Base-by-base conservation (phyloP, 2,888 invertebrate genomes). In the Eilema griseolum region DNA sequence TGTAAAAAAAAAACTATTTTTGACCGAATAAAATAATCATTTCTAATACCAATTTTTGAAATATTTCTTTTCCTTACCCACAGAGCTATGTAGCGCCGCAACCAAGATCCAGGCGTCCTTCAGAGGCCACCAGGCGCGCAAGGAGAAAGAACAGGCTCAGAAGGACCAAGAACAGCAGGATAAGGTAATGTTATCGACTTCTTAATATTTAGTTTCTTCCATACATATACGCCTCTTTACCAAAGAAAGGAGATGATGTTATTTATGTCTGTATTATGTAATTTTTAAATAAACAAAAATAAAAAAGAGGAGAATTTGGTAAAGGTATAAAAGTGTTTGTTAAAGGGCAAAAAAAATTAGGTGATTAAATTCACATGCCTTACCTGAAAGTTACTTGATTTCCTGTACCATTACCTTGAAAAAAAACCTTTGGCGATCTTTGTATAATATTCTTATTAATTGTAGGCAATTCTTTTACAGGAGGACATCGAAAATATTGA, bases 51-150 rank as follows among this genome's bases (percentile, higher is more conserved):
- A 37, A 37, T 61, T 24, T 16, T n/a, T 33, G 37, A 68, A 31
- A 14, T 7, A 57, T 60, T 7, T 66, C 60, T 1, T 77, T 83
- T 74, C 67, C 72, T 96, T 96, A 78, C 85, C 68, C 16, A 8
- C 96, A 98, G 98, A 98, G 85, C 95, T 98, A 80, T 97, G 97
- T 90, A 95, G 97, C 91, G 98, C 98, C 7, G 98, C 98, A 52
- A 97, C 98, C 66, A 98, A 98, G 96, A 98, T 98, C 90, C 98
- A 98, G 92, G 98, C 98, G 11, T 98, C 98, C 24, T 98, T 98
- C 96, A 96, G 98, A 81, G 98, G 98, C 70, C 98, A 98, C 93
- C 97, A 98, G 96, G 97, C 98, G 61, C 97, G 98, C 88, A 98
- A 98, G 95, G 96, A 97, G 88, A 93, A 93, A 52, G 88, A 90